Evolutionary conservation across 2,888 invertebrate species (phyloP).

Genomic region (Icerya purchasi): DNA sequence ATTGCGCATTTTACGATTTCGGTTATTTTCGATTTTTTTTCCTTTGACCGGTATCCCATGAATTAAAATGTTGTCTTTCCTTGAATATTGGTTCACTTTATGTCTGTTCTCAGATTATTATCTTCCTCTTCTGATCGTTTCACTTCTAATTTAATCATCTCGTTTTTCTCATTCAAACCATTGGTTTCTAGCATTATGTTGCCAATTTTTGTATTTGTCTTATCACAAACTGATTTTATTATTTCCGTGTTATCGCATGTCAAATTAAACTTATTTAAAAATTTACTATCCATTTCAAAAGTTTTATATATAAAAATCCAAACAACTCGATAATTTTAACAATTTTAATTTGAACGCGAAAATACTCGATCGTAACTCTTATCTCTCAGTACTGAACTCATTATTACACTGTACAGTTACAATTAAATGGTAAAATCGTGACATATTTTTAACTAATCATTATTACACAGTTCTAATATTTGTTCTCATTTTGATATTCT

Average conservation of each 20-base stretch:
- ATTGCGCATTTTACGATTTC: neutral
- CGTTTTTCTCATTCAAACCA: too few relatives aligned
- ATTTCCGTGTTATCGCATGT: neutral
- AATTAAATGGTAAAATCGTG: too few relatives aligned
- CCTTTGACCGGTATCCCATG: slow-evolving; percentile 1
- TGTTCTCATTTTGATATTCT: too few relatives aligned
- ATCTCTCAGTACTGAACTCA: too few relatives aligned
- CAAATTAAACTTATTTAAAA: neutral
- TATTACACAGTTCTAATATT: too few relatives aligned
- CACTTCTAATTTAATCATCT: neutral
- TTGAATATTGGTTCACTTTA: neutral
- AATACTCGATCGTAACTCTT: too few relatives aligned
- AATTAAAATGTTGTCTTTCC: slow-evolving; percentile 4
- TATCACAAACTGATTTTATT: neutral
- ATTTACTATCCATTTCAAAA: too few relatives aligned
- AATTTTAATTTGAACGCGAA: too few relatives aligned
- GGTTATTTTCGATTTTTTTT: neutral
- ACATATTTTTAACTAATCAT: too few relatives aligned
- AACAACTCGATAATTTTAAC: too few relatives aligned
- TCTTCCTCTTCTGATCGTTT: neutral
- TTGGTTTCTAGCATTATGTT: neutral
- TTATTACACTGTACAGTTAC: too few relatives aligned
- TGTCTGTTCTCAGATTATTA: neutral
- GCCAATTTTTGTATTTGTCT: neutral
- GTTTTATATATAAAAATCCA: too few relatives aligned